These are phyloP conservation scores for Cotesia congregata DNA, from an alignment of 2,888 invertebrate genomes.

Conservation along the genomic window DNA sequence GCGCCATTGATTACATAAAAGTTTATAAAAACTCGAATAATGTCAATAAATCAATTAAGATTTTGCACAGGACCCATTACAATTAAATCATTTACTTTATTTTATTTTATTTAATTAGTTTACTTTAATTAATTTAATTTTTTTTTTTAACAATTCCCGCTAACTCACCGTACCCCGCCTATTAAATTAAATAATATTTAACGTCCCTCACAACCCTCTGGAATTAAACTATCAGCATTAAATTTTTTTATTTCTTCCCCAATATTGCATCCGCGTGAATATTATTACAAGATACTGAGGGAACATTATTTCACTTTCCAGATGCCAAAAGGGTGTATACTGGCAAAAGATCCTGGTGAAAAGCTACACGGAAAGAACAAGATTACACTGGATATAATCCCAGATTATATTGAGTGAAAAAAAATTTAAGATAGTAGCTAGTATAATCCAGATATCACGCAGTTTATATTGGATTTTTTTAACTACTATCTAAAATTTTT, in stretches of 20 bases:
- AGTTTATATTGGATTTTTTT: too few relatives aligned
- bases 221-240: slow-evolving; percentile 42
- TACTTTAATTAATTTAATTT: slow-evolving; percentile 36
- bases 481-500: too few relatives aligned
- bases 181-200: slow-evolving; percentile 43
- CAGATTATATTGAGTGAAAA: too few relatives aligned
- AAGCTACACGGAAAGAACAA: too few relatives aligned
- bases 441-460: too few relatives aligned
- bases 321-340: too few relatives aligned
- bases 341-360: too few relatives aligned
- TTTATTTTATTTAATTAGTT: slow-evolving; percentile 37
- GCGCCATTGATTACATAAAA: slow-evolving; percentile 52
- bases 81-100: slow-evolving; percentile 54
- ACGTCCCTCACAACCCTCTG: slow-evolving; percentile 27
- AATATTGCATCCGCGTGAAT: slow-evolving; percentile 66
- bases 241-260: slow-evolving; percentile 56
- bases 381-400: too few relatives aligned
- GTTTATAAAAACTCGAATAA: slow-evolving; percentile 62
- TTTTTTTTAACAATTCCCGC: slow-evolving; percentile 43
- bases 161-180: slow-evolving; percentile 32
- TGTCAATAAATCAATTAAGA: slow-evolving; percentile 61
- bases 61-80: slow-evolving; percentile 65
- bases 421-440: too few relatives aligned
- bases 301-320: slow-evolving; percentile 19
- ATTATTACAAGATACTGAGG: slow-evolving; percentile 59